phyloP scores from a whole-genome alignment of 2,888 invertebrate genomes.

The Lucinisca nassula region DNA sequence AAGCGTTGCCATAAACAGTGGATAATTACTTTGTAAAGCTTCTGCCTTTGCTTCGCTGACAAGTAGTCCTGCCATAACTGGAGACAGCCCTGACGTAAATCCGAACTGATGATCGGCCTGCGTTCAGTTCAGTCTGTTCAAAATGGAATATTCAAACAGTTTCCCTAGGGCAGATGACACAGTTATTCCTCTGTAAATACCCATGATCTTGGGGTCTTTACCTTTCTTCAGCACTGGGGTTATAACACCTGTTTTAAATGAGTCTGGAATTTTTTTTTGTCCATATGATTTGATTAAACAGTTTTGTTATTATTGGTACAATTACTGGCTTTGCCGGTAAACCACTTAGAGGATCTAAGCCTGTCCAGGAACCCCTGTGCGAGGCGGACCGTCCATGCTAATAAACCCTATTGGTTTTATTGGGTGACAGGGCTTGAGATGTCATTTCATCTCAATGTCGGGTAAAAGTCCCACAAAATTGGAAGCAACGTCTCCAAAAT shows the following conservation, averaged over 20 bases:
- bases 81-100: neutral
- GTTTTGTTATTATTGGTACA: neutral
- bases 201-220: neutral
- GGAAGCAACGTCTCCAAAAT: too few species aligned
- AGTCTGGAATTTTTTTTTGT: neutral
- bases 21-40: neutral
- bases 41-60: neutral
- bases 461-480: too few species aligned
- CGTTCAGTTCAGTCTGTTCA: neutral
- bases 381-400: too few species aligned
- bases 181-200: slow-evolving; percentile 5
- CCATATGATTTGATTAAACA: neutral
- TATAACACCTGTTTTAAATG: neutral
- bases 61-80: neutral
- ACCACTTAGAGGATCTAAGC: too few species aligned
- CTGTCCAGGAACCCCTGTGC: too few species aligned
- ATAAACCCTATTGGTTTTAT: too few species aligned
- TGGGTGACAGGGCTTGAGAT: too few species aligned
- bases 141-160: neutral
- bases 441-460: too few species aligned
- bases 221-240: slow-evolving; percentile 14
- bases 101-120: neutral
- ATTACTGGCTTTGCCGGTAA: neutral
- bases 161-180: neutral
- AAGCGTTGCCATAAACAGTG: neutral